Evolutionary conservation across 35 echinoderm and acorn worm species (phyloP), one percentile per base, ranked within the genome.

Genomic region (Lytechinus pictus): DNA sequence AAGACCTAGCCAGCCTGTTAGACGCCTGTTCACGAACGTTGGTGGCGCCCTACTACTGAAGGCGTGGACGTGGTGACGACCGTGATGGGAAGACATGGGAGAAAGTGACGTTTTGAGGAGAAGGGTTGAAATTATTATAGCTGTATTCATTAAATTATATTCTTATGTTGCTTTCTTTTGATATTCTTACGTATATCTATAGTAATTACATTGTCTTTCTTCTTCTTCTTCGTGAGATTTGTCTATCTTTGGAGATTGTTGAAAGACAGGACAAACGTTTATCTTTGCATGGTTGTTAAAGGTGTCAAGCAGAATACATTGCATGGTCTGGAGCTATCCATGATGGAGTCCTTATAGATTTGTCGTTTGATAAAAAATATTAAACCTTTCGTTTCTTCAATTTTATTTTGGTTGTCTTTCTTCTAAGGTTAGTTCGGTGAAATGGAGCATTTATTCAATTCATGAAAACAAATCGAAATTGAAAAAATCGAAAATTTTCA

Each of bases 1-100:
- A 55, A 93, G 53, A 21, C n/a, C 13, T 3, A 93, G 13, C 92
- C 92, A 93, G 92, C 92, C 92, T 24, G 54, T 93, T 54, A 19
- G 92, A 54, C 92, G 92, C 53, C 92, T 93, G 53, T 14, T 53
- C 53, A 24, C 66, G 19, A 7, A 24, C 66, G 19, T 24, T 79
- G 66, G 21, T 79, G 66, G 66, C 66, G 66, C 66, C 21, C 66
- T 24, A 58, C n/a, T 57, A 72, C 66, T 79, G 66, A 24, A 24
- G 21, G 2, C 0, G 66, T 79, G 56, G 56, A 58, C 56, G 9
- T 13, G 1, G 21, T 79, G 66, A 24, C 19, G 66, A 24, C 66
- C 66, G 21, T n/a, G 33, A 44, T 44, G 33, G 33, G 33, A 44
- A 44, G 33, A 44, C 33, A 44, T 44, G 66, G 66, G 5, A 24